Evolutionary conservation across 2,113 vertebrate genomes (phyloP).

Genomic region (Peromyscus polionotus): DNA sequence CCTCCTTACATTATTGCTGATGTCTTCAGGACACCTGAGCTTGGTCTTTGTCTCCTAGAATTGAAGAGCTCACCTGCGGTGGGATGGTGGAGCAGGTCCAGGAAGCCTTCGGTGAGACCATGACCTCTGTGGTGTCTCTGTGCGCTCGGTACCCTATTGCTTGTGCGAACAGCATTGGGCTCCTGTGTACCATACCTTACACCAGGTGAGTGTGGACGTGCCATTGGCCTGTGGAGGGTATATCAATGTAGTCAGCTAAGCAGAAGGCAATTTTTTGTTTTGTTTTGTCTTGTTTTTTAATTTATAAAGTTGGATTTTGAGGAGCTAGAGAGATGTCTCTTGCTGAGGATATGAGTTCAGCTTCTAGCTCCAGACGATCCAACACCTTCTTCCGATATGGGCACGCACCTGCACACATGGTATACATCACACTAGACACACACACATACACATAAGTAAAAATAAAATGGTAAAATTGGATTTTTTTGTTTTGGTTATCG

Average conservation of each 20-base stretch:
- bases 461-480: not conserved
- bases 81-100: slow-evolving; percentile 99
- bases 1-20: not conserved
- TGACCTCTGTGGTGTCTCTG: slow-evolving; percentile 98
- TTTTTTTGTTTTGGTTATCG: not conserved
- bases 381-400: not conserved
- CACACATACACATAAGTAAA: not conserved
- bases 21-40: not conserved
- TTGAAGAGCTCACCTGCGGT: slow-evolving; percentile 97
- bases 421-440: not conserved
- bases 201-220: slow-evolving; percentile 89
- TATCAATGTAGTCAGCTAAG: not conserved
- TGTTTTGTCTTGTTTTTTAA: not conserved
- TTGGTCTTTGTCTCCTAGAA: slow-evolving; percentile 86
- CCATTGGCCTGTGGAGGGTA: not conserved
- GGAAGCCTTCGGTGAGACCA: slow-evolving; percentile 98
- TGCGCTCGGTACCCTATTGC: slow-evolving; percentile 98
- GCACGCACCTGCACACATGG: not conserved
- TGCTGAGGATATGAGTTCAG: not conserved
- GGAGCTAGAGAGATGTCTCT: not conserved
- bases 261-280: not conserved
- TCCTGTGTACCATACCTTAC: slow-evolving; percentile 98
- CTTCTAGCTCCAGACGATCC: not conserved
- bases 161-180: slow-evolving; percentile 98
- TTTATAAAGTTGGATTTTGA: not conserved